These are phyloP conservation scores for Strigops habroptila DNA, from an alignment of 2,113 vertebrate species.

Conservation along the genomic window DNA sequence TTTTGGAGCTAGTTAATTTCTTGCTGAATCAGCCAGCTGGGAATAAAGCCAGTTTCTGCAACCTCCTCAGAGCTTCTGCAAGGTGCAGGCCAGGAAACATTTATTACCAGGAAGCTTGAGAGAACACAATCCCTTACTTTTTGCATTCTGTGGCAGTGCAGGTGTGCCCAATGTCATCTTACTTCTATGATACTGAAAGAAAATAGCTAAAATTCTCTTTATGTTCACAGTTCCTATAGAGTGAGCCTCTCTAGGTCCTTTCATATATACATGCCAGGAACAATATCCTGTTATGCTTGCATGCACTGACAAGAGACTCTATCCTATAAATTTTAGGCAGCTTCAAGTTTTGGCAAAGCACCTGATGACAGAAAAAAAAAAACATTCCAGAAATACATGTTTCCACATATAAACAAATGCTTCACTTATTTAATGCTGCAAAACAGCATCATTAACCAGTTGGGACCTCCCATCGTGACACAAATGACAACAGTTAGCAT, in stretches of 20 bases:
- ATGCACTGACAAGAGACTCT: neutral
- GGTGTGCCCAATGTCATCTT: neutral
- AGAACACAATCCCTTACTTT: neutral
- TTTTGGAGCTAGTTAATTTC: neutral
- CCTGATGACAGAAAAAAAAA: neutral
- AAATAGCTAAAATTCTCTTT: neutral
- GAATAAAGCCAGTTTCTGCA: constrained; percentile 2
- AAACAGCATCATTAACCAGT: neutral
- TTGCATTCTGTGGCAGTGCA: neutral
- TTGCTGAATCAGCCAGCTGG: constrained; percentile 19
- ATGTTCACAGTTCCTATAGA: neutral
- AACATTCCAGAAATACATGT: neutral
- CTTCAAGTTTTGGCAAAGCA: constrained; percentile 32
- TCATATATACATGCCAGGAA: neutral
- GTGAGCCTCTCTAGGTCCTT: neutral
- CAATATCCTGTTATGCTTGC: neutral
- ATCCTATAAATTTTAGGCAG: neutral
- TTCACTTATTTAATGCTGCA: constrained; percentile 1
- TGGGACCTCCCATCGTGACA: constrained; percentile 31
- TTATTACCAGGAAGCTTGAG: neutral
- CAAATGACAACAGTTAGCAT: constrained; percentile 3
- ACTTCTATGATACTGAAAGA: neutral
- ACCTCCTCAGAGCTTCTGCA: constrained; percentile 10
- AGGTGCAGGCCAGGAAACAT: constrained; percentile 15
- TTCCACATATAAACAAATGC: constrained; percentile 23